Evolutionary conservation across 1,140 invertebrate species (phyloP).

Genomic region (Trachymyrmex septentrionalis): DNA sequence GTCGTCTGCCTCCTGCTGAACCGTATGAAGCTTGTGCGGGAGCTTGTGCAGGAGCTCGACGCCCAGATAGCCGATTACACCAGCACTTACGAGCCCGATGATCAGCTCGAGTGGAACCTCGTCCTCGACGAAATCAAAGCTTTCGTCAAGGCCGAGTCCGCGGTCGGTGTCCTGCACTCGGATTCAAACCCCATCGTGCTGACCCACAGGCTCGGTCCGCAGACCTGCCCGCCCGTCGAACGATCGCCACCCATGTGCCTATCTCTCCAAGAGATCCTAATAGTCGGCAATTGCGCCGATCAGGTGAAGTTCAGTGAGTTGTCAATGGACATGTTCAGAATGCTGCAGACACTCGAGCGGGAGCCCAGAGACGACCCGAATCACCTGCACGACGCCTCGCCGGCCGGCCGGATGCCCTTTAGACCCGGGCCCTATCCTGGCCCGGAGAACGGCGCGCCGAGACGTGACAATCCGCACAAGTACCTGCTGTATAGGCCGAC

Average conservation of each 20-base stretch:
- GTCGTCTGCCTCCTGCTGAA: constrained; percentile 98
- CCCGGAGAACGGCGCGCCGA: constrained; percentile 91
- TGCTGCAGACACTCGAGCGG: constrained; percentile 97
- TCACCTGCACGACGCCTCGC: constrained; percentile 95
- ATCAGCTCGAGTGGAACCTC: constrained; percentile 98
- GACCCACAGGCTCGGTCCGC: constrained; percentile 94
- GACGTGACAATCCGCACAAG: constrained; percentile 98
- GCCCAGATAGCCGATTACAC: constrained; percentile 98
- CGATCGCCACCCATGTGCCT: constrained; percentile 94
- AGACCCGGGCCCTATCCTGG: constrained; percentile 88
- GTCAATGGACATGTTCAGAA: constrained; percentile 99
- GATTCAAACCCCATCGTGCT: constrained; percentile 94
- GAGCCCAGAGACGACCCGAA: constrained; percentile 95
- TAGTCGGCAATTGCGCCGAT: constrained; percentile 97
- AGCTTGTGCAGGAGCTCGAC: constrained; percentile 96
- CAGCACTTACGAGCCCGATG: constrained; percentile 97
- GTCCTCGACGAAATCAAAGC: constrained; percentile 98
- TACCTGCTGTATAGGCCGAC: constrained; percentile 98
- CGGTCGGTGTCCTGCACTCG: constrained; percentile 94
- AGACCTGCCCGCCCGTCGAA: constrained; percentile 95
- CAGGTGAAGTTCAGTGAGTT: constrained; percentile 99
- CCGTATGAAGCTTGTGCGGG: constrained; percentile 97
- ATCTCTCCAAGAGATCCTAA: constrained; percentile 96
- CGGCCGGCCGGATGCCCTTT: constrained; percentile 92
- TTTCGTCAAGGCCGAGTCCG: constrained; percentile 97